These are phyloP conservation scores for Leucoraja ocellata DNA, from an alignment of 2,797 vertebrate genomes.

Conservation along the genomic window DNA sequence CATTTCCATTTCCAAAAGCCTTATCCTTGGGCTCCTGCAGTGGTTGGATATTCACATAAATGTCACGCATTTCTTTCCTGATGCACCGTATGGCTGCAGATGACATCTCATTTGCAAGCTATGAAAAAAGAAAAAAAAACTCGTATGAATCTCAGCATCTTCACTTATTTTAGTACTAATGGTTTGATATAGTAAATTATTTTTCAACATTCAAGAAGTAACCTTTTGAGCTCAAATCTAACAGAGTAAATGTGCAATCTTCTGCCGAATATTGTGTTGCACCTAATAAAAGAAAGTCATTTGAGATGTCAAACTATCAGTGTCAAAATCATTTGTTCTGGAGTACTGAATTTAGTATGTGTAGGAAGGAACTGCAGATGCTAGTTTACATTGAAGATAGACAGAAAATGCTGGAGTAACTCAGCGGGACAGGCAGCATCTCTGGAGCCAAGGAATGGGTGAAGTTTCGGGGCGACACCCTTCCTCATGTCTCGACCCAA, in stretches of 20 bases:
- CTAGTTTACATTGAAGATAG: too few species aligned
- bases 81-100: conserved; percentile 80
- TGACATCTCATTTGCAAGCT: conserved; percentile 94
- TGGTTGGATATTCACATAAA: conserved; percentile 81
- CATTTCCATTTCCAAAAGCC: conserved; percentile 79
- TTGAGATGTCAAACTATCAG: not conserved
- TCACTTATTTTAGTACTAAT: not conserved
- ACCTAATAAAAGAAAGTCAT: too few species aligned
- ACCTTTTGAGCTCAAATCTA: not conserved
- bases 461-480: too few species aligned
- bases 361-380: too few species aligned
- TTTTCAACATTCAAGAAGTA: not conserved
- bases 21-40: conserved; percentile 77
- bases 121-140: conserved; percentile 28
- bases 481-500: too few species aligned
- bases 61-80: conserved; percentile 83
- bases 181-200: not conserved
- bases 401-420: too few species aligned
- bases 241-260: not conserved
- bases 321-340: not conserved
- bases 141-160: not conserved
- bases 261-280: not conserved
- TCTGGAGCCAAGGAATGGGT: too few species aligned
- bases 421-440: too few species aligned
- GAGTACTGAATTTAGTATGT: not conserved